These are phyloP conservation scores for Myathropa florea DNA, from an alignment of 2,888 invertebrate species.

Conservation along the genomic window DNA sequence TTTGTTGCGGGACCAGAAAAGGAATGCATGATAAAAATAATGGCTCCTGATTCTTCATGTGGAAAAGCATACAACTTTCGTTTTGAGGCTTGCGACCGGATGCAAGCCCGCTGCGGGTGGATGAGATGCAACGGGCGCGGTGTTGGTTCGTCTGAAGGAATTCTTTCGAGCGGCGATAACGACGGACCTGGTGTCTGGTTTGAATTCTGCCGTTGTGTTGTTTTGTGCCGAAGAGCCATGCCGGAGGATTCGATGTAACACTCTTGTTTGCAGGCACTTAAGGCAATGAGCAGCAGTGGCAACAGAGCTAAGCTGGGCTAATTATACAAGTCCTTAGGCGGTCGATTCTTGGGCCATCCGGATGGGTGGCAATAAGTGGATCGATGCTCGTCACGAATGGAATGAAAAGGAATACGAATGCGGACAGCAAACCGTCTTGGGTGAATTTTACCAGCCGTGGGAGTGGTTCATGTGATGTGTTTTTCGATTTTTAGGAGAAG, in stretches of 20 bases:
- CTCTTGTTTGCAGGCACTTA: constrained; percentile 19
- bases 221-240: background rate
- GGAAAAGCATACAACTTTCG: constrained; percentile 68
- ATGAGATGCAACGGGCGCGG: constrained; percentile 11
- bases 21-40: constrained; percentile 59
- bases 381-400: background rate
- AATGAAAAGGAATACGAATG: background rate
- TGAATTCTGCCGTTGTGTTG: background rate
- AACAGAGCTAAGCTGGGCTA: background rate
- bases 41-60: constrained; percentile 61
- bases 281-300: constrained; percentile 21
- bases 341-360: background rate
- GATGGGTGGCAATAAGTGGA: background rate
- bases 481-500: too few relatives aligned
- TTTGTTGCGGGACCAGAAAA: constrained; percentile 28
- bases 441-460: background rate
- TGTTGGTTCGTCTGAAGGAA: constrained; percentile 2
- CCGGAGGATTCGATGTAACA: constrained; percentile 26
- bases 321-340: background rate
- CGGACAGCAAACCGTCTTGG: background rate
- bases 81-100: constrained; percentile 43
- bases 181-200: background rate
- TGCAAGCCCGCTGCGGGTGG: background rate
- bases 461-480: background rate
- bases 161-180: constrained; percentile 30